A percentile compares a stretch with the other conserved stretches of the same genome.
phyloP scores from a whole-genome alignment of 2,888 invertebrate genomes.

The Nycteola revayana region DNA sequence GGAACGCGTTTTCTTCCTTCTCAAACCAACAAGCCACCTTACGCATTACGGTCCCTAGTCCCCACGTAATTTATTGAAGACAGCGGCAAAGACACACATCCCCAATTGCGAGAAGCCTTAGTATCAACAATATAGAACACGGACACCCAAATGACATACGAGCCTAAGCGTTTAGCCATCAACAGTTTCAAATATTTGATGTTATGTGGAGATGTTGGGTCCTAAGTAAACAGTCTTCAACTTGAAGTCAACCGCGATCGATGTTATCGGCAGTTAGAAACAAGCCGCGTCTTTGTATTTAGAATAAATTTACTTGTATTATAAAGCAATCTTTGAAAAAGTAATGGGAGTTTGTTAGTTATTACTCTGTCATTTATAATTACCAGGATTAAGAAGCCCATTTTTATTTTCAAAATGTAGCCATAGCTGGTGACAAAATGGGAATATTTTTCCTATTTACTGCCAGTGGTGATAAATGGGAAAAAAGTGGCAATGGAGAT shows the following conservation, averaged over 20 bases:
- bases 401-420: too few species aligned
- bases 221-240: conserved; percentile 48
- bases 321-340: too few species aligned
- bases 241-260: conserved; percentile 33
- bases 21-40: not conserved
- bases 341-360: too few species aligned
- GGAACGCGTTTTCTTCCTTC: too few species aligned
- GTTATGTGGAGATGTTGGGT: conserved; percentile 41
- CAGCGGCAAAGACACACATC: conserved; percentile 3
- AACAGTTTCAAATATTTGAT: conserved; percentile 69
- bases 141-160: conserved; percentile 42
- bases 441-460: too few species aligned
- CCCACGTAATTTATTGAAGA: not conserved
- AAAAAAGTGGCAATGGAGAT: too few species aligned
- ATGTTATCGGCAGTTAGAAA: conserved; percentile 31
- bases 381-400: too few species aligned
- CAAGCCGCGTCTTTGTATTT: conserved; percentile 29
- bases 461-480: too few species aligned
- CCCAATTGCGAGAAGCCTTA: conserved; percentile 9
- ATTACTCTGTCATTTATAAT: too few species aligned
- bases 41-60: not conserved
- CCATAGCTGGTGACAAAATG: too few species aligned
- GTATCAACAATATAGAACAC: conserved; percentile 26
- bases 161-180: conserved; percentile 51
- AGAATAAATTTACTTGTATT: too few species aligned